Base-by-base conservation (phyloP, 1,140 invertebrate species). In the Penaeus chinensis region DNA sequence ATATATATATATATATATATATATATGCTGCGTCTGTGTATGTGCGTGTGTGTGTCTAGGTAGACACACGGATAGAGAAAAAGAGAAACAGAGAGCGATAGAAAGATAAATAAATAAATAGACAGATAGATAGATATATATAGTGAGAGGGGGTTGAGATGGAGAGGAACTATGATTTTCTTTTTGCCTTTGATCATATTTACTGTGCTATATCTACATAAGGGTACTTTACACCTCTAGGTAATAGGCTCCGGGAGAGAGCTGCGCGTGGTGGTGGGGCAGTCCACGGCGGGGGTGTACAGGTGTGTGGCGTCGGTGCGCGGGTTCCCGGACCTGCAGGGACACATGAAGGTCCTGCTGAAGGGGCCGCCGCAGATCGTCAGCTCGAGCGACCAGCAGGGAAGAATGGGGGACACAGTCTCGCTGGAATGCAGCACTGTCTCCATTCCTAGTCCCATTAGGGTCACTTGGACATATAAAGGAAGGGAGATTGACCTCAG, bases 341-440 rank as follows among this genome's bases (percentile, higher is more conserved):
- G 96, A 10, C 96, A 97, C 91, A 96, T 96, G 0, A 94, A 95
- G 32, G 95, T 98, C 16, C 80, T 87, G 11, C 32, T 87, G 24
- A 87, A 87, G 79, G 96, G 96, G 76, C 95, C 96, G 0, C 97
- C 97, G 27, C 95, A 94, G 90, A 97, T 98, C 87, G 93, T 96
- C 42, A 97, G 96, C 88, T 95, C 96, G 90, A 93, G 94, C 88
- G 95, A 95, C 8, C 97, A 98, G 91, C 96, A 96, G 90, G 97
- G 97, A 0, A 93, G 95, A 4, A 94, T 95, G 90, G 96, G 96
- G 0, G 96, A 96, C 91, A 95, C 94, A 10, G 95, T 96, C 1
- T 94, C 96, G 92, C 94, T 98, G n/a, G 97, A 98, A 93, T 99
- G 98, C 92, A 94, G 95, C 54, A 96, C 96, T 4, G 95, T 96